Conservation (phyloP, 2,888 invertebrate species). For the Tribolium freemani region DNA sequence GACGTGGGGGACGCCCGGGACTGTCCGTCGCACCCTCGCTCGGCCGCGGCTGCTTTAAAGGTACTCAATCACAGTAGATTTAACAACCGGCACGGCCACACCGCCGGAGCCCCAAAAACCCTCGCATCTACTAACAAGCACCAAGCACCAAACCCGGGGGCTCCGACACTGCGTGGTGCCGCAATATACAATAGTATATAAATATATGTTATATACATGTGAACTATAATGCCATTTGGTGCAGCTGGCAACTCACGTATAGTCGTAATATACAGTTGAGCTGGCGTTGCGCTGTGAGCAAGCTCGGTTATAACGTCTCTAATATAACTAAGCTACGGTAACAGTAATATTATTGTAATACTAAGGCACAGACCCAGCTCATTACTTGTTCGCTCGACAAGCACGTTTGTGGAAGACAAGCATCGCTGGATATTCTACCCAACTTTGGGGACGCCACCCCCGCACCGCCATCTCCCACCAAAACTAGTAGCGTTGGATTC, state of each 20-base stretch:
- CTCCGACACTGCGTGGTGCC: constrained; percentile 41
- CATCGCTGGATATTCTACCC: constrained; percentile 68
- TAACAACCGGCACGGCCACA: constrained; percentile 43
- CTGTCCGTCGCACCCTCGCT: constrained; percentile 57
- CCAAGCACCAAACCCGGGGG: constrained; percentile 4
- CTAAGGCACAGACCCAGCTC: constrained; percentile 70
- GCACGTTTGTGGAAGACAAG: constrained; percentile 68
- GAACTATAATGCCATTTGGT: constrained; percentile 56
- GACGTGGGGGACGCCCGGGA: constrained; percentile 61
- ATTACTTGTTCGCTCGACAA: constrained; percentile 67
- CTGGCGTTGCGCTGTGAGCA: constrained; percentile 65
- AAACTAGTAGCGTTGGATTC: too few relatives aligned
- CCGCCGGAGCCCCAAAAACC: constrained; percentile 20
- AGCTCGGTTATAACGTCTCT: constrained; percentile 65
- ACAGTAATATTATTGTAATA: constrained; percentile 70
- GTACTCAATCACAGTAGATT: constrained; percentile 66
- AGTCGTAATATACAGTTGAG: constrained; percentile 55
- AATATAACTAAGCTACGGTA: constrained; percentile 63
- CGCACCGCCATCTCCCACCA: background rate
- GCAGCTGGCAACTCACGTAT: constrained; percentile 56
- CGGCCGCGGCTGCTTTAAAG: constrained; percentile 61
- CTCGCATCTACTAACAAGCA: background rate
- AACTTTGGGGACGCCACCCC: constrained; percentile 50
- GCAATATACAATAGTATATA: constrained; percentile 58
- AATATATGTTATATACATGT: constrained; percentile 59